Evolutionary conservation across 2,113 vertebrate genomes (phyloP), one percentile per base, ranked within the genome.

Genomic region (Corythaeola cristata): DNA sequence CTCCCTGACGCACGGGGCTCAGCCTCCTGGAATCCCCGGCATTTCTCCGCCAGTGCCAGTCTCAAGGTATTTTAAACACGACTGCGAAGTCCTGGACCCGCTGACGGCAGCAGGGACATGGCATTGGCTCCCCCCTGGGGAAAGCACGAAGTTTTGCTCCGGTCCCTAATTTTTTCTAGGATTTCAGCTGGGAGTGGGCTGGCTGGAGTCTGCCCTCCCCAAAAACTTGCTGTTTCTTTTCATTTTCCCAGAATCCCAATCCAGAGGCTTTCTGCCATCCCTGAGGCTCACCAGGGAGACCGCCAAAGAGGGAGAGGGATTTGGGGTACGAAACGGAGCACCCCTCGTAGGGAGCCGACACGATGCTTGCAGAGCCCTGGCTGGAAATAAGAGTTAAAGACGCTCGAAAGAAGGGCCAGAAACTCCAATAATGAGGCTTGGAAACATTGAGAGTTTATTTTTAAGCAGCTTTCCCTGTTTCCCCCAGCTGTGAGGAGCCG

Each of bases 301-400:
- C 52, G 28, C 4, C 0, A 63, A 47, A 56, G 20, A 18, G 2
- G 8, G 23, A 11, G 41, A 35, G 20, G 32, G 21, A 26, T 33
- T 12, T 27, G 8, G 17, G 33, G 6, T 55, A 12, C 2, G n/a
- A 60, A 72, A 33, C 0, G 1, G 10, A n/a, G 22, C 44, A n/a
- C 17, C 45, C 18, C 10, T 55, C 1, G 0, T 14, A 15, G 0
- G 2, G 37, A 78, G 22, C 20, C 47, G 35, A 6, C 0, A 1
- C 23, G 47, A 53, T 44, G 35, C 24, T 82, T 32, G 39, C 58
- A 32, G 32, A 60, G 23, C n/a, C 47, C 39, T 37, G 41, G 13
- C 15, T 37, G 30, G 28, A 22, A 33, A 78, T 52, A 73, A 19
- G 15, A 45, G 13, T 33, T 68, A 33, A 52, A 69, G 21, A 6